phyloP scores from a whole-genome alignment of 2,797 vertebrate species.

The Botia kubotai region DNA sequence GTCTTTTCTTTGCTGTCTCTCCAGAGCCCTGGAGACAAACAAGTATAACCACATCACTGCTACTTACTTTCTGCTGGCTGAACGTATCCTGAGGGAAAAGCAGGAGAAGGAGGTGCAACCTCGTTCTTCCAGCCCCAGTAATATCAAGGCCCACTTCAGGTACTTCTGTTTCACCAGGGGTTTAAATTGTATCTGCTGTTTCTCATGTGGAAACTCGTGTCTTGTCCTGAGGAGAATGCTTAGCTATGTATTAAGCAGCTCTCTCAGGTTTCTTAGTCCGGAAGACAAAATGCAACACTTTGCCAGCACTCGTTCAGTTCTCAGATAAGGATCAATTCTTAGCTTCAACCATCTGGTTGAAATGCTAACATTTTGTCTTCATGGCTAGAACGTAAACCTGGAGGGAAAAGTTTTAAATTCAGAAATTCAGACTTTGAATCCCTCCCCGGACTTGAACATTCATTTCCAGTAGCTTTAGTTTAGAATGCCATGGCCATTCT shows the following conservation, averaged over 20 bases:
- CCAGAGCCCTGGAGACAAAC: conserved; percentile 95
- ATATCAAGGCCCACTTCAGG: conserved; percentile 98
- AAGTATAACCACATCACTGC: conserved; percentile 99
- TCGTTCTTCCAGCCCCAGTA: conserved; percentile 94
- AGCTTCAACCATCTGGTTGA: background rate
- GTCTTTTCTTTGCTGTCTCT: conserved; percentile 43
- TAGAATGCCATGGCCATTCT: background rate
- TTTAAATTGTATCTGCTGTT: background rate
- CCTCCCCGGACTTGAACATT: background rate
- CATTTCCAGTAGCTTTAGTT: background rate
- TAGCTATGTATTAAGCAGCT: background rate
- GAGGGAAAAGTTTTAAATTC: background rate
- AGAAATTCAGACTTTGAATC: background rate
- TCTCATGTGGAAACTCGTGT: background rate
- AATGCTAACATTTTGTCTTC: background rate
- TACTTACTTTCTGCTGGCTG: conserved; percentile 96
- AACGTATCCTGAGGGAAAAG: conserved; percentile 95
- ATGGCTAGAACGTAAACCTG: background rate
- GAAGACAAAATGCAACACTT: background rate
- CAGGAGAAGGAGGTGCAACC: conserved; percentile 95
- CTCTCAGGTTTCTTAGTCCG: background rate
- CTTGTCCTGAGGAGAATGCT: background rate
- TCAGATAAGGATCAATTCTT: background rate
- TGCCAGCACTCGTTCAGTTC: background rate
- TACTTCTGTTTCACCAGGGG: conserved; percentile 61